These are phyloP conservation scores for Drosophila differens DNA, from an alignment of 2,888 invertebrate species.

Conservation along the genomic window DNA sequence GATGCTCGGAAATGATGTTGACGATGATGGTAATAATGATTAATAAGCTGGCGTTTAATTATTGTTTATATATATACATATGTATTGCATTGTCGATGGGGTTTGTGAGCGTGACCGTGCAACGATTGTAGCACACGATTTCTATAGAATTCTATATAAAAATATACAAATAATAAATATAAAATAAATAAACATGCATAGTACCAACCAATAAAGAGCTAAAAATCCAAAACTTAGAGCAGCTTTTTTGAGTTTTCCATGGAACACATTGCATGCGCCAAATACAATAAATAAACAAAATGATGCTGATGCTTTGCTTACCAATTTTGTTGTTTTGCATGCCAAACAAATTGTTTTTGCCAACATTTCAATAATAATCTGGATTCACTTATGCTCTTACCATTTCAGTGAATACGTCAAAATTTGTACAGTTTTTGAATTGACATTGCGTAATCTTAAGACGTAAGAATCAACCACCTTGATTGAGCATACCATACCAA, in stretches of 20 bases:
- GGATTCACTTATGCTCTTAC: conserved; percentile 69
- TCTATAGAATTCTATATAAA: conserved; percentile 54
- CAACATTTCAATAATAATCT: conserved; percentile 45
- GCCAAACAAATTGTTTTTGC: conserved; percentile 8
- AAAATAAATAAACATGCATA: conserved; percentile 44
- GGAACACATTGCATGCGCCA: conserved; percentile 35
- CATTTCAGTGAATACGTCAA: conserved; percentile 73
- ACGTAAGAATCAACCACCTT: conserved; percentile 63
- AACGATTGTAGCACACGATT: conserved; percentile 43
- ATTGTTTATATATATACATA: conserved; percentile 19
- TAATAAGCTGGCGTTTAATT: conserved; percentile 24
- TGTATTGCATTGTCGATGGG: conserved; percentile 20
- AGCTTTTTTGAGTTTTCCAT: conserved; percentile 18
- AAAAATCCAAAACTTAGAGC: conserved; percentile 39
- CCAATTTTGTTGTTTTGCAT: conserved; percentile 53
- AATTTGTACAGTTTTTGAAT: conserved; percentile 73
- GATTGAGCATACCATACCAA: conserved; percentile 56
- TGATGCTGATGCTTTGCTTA: conserved; percentile 8
- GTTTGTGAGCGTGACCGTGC: conserved; percentile 24
- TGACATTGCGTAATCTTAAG: conserved; percentile 59
- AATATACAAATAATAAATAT: conserved; percentile 44
- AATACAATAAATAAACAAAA: conserved; percentile 1
- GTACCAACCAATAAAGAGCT: conserved; percentile 58
- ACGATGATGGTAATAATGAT: conserved; percentile 15
- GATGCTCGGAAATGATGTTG: conserved; percentile 35